Evolutionary conservation across 1,140 invertebrate species (phyloP), one percentile per base, ranked within the genome.

Genomic region (Penaeus vannamei): DNA sequence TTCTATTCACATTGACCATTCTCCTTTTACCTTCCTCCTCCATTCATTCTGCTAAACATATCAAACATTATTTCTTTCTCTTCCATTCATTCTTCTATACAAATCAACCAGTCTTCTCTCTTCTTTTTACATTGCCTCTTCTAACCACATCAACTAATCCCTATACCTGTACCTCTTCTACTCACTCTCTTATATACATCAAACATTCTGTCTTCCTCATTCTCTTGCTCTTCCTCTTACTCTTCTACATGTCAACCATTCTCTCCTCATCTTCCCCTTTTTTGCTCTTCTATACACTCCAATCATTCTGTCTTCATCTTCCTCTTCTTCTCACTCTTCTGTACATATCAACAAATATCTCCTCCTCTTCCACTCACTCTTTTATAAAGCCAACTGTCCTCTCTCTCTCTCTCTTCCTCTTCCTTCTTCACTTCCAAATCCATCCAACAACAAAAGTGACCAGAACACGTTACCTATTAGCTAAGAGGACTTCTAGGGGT

Each of bases 381-480:
- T 53, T 17, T 17, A 53, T 1, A 53, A 1, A n/a, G 14, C 26
- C 66, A 72, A 32, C 32, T 10, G 4, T n/a, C 12, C 32, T 72
- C n/a, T 72, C 66, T 76, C 32, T 72, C n/a, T 72, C 66, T 76
- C 32, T 5, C 26, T 5, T 19, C 17, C 14, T 36, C 69, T 26
- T 22, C 14, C 29, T 76, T 32, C 26, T 26, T 7, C 36, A 7
- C 26, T 23, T n/a, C 19, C 10, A 0, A 23, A 76, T n/a, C 26
- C 26, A 5, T 5, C 20, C 22, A 32, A 1, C n/a, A 2, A 23
- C 26, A 76, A 26, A 23, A 23, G 69, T 4, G 26, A 19, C 20
- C 19, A 26, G 69, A 76, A 2, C 29, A n/a, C 69, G 32, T 26
- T 84, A 88, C 86, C 86, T 88, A 42, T 88, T 88, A 32, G 32